These are phyloP conservation scores for Lophius americanus DNA, from an alignment of 2,797 vertebrate species.

Conservation along the genomic window DNA sequence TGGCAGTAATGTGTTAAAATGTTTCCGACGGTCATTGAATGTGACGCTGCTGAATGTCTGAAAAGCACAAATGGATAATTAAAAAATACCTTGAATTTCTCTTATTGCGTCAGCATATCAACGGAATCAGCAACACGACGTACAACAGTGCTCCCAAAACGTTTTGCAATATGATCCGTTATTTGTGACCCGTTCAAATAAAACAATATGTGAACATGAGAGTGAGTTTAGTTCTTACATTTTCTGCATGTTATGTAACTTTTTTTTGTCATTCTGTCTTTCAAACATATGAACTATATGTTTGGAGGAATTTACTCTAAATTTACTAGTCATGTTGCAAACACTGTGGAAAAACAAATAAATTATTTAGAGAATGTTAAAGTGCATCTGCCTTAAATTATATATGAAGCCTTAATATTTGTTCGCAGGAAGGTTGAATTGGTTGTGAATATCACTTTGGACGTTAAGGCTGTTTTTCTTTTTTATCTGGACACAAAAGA, in stretches of 20 bases:
- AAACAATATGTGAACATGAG: neutral
- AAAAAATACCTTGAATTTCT: neutral
- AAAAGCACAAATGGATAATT: no score
- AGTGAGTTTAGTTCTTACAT: neutral
- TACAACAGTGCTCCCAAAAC: neutral
- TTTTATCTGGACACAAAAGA: no score
- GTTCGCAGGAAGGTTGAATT: neutral
- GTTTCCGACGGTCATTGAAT: neutral
- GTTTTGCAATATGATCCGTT: neutral
- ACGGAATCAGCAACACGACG: neutral
- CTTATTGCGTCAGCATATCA: neutral
- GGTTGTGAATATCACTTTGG: neutral
- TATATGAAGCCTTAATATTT: no score
- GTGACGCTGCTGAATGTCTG: neutral
- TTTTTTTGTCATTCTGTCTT: no score
- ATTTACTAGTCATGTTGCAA: no score
- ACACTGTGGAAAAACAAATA: neutral
- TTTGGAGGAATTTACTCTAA: no score
- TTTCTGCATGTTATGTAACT: neutral
- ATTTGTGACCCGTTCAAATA: neutral
- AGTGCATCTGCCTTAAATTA: neutral
- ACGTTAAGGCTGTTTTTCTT: no score
- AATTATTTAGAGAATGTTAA: neutral
- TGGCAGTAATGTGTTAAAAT: slow-evolving; percentile 25
- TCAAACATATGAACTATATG: no score